Evolutionary conservation across 2,888 invertebrate genomes (phyloP).

Genomic region (Eupeodes latifasciatus): DNA sequence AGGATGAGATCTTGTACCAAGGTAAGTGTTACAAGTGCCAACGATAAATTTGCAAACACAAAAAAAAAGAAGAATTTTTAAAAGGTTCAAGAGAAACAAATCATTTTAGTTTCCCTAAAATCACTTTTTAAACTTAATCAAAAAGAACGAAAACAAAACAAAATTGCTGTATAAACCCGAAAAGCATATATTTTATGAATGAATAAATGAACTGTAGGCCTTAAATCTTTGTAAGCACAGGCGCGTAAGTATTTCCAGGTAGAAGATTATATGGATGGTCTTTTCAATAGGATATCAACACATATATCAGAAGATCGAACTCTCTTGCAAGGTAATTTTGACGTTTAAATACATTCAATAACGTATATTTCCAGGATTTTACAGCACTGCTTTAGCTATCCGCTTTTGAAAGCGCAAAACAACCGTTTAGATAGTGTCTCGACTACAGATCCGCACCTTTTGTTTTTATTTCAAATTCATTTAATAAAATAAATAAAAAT

Average conservation of each 20-base stretch:
- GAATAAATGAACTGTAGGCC: conserved; percentile 59
- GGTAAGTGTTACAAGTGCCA: conserved; percentile 86
- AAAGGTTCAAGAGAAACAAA: conserved; percentile 65
- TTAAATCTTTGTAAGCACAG: conserved; percentile 68
- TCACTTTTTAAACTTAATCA: conserved; percentile 47
- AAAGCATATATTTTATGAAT: conserved; percentile 42
- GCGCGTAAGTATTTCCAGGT: conserved; percentile 73
- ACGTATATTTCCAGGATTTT: conserved; percentile 69
- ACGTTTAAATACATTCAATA: conserved; percentile 57
- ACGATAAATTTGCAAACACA: conserved; percentile 41
- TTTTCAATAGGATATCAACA: conserved; percentile 12
- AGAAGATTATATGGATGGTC: conserved; percentile 25
- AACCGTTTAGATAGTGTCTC: conserved; percentile 38
- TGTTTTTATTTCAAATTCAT: conserved; percentile 75
- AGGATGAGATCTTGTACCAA: conserved; percentile 95
- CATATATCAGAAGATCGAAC: background rate
- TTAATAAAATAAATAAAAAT: conserved; percentile 67
- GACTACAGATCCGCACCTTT: conserved; percentile 60
- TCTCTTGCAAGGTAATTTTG: conserved; percentile 62
- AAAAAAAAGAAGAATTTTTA: conserved; percentile 47
- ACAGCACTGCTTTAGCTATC: conserved; percentile 19
- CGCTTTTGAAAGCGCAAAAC: conserved; percentile 10
- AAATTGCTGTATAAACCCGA: conserved; percentile 22
- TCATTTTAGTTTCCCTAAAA: conserved; percentile 70
- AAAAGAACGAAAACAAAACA: conserved; percentile 19